Base-by-base conservation (phyloP, 2,797 vertebrate species). In the Sphenopsis melanotis region DNA sequence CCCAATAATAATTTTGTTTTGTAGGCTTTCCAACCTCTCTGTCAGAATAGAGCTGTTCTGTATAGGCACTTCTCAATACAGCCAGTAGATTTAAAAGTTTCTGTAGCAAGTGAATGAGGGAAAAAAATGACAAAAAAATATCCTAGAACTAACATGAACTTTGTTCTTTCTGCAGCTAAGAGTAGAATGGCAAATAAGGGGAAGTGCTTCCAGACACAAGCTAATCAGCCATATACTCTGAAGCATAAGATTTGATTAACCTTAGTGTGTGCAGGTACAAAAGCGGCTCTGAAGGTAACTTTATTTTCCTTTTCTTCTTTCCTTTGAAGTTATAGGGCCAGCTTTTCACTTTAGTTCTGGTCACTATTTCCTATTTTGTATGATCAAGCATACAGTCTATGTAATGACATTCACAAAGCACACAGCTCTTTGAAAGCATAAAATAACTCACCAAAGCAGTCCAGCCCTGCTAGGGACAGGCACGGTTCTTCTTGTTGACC, bases 181-280 rank as follows among this genome's bases (percentile, higher is more conserved):
- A 81, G 85, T 29, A 78, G 83, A 96, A 96, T 65, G 61, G 59
- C 44, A 94, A 96, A 94, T 83, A 92, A 84, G n/a, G 23, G 55
- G 66, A 82, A 93, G 21, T 77, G 56, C 59, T 95, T 93, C 74
- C 80, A 90, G 88, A 89, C 49, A 42, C 49, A 79, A 84, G 77
- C 32, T 95, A 95, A 96, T 96, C 94, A 92, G 76, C 63, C 46
- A 70, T 89, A 84, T 56, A 95, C 57, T 94, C 70, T 87, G 75
- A 94, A 87, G 90, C 56, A 84, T 87, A 90, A 90, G 80, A 93
- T 94, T 90, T 94, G 78, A 95, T 95, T 96, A 96, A 95, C 88
- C 80, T 87, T 64, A 80, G 56, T 21, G 24, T 82, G 55, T 82
- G 46, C 39, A 64, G 60, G 63, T 64, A 89, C 52, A 94, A 90